phyloP scores from a whole-genome alignment of 2,888 invertebrate genomes.

The Sesia bembeciformis region DNA sequence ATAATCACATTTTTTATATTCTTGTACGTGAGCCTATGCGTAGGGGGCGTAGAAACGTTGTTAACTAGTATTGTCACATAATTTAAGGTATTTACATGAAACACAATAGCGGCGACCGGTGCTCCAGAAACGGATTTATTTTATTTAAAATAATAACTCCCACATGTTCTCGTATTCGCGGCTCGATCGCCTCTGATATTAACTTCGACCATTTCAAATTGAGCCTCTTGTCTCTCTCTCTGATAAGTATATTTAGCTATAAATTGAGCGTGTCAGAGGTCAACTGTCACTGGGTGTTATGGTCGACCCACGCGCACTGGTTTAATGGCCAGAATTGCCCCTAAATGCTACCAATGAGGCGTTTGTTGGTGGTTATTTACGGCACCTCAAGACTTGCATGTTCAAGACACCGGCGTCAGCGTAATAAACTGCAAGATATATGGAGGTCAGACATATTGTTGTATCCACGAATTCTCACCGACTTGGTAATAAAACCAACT shows the following conservation, averaged over 20 bases:
- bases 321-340: slow-evolving; percentile 70
- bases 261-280: slow-evolving; percentile 18
- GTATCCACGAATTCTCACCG: slow-evolving; percentile 7
- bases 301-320: slow-evolving; percentile 54
- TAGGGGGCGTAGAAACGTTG: background rate
- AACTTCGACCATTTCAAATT: slow-evolving; percentile 21
- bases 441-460: slow-evolving; percentile 28
- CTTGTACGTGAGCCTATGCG: too few species aligned
- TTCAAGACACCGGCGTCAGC: slow-evolving; percentile 28
- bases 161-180: slow-evolving; percentile 28
- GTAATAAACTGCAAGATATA: slow-evolving; percentile 53
- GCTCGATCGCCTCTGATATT: slow-evolving; percentile 39
- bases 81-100: slow-evolving; percentile 11
- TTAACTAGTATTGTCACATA: slow-evolving; percentile 7
- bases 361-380: slow-evolving; percentile 66
- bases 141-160: slow-evolving; percentile 14
- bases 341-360: slow-evolving; percentile 71
- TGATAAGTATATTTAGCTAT: slow-evolving; percentile 2
- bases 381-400: slow-evolving; percentile 44
- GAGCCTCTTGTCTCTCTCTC: slow-evolving; percentile 14
- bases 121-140: slow-evolving; percentile 13
- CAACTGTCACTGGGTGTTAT: slow-evolving; percentile 37
- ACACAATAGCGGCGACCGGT: slow-evolving; percentile 7
- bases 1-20: too few species aligned
- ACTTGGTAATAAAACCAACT: too few species aligned